phyloP scores from a whole-genome alignment of 1,140 invertebrate species.

The Berghia stephanieae region DNA sequence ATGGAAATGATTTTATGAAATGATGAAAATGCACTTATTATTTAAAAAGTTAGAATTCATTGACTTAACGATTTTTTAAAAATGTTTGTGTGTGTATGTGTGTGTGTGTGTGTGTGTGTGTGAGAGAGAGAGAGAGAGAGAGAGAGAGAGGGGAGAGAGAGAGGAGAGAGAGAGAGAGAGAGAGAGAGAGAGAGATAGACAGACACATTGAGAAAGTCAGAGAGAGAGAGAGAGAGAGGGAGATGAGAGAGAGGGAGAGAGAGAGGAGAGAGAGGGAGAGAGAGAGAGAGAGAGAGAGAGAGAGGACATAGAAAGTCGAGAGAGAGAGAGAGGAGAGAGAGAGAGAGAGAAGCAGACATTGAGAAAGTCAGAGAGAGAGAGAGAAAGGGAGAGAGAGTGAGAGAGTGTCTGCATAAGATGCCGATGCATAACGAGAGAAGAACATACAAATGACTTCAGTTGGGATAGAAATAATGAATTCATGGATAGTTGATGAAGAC shows the following conservation, averaged over 20 bases:
- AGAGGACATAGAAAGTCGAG: constrained; percentile 5
- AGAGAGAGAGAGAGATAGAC: neutral
- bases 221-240: neutral
- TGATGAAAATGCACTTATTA: too few species aligned
- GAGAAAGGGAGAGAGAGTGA: neutral
- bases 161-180: neutral
- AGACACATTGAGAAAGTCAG: too few species aligned
- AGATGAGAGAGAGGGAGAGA: too few species aligned
- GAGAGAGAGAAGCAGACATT: constrained; percentile 12
- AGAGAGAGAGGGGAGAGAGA: neutral
- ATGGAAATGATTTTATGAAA: too few species aligned
- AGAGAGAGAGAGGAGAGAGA: too few species aligned
- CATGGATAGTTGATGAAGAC: too few species aligned
- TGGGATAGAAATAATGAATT: too few species aligned
- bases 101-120: neutral
- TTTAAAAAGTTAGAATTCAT: too few species aligned
- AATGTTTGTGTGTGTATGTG: neutral
- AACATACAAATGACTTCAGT: neutral
- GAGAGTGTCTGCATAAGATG: neutral
- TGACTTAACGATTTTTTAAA: too few species aligned
- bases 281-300: constrained; percentile 3
- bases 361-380: neutral
- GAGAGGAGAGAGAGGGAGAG: neutral
- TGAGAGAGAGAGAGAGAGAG: neutral
- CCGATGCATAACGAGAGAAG: neutral